Base-by-base conservation (phyloP, 2,797 vertebrate genomes). In the Tiaroga cobitis region DNA sequence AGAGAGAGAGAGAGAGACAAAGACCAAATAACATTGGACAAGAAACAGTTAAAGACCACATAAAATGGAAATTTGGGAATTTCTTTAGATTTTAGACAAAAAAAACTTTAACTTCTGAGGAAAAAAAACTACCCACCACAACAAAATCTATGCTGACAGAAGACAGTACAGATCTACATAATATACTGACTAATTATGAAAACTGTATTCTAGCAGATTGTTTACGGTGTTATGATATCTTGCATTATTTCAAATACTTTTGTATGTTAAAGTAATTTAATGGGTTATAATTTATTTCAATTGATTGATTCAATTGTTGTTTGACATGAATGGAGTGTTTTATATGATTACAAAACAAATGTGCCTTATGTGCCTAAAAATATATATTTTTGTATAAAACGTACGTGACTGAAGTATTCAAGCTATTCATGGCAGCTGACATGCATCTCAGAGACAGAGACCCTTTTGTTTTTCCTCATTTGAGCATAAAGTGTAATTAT, bases 391-490 rank as follows among this genome's bases (percentile, higher is more conserved):
- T n/a, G 3, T 51, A 11, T 21, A 19, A 51, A 46, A 32, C n/a
- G 43, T 73, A 74, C 56, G 18, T 34, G 73, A 75, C 29, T 32
- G 65, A 18, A 29, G 16, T n/a, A 81, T 8, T 69, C 77, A 74
- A 19, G 26, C n/a, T 8, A n/a, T 68, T 46, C 46, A 69, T 34
- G 51, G 51, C 18, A 63, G 19, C 43, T 29, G 21, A 76, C 70
- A 83, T 73, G 21, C 49, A n/a, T 61, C 41, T 89, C 65, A 87
- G 78, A 82, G 76, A 73, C 70, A 87, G 78, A 82, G 76, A 73
- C 41, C 16, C 68, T 85, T 84, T 88, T 90, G 83, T 90, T 82
- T 88, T 82, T 72, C 81, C 75, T 85, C 65, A 86, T 34, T 83
- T 80, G 84, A 87, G 68, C 83, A 77, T 29, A 61, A 76, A 2